These are phyloP conservation scores for Columbina picui DNA, from an alignment of 2,113 vertebrate species.

Conservation along the genomic window DNA sequence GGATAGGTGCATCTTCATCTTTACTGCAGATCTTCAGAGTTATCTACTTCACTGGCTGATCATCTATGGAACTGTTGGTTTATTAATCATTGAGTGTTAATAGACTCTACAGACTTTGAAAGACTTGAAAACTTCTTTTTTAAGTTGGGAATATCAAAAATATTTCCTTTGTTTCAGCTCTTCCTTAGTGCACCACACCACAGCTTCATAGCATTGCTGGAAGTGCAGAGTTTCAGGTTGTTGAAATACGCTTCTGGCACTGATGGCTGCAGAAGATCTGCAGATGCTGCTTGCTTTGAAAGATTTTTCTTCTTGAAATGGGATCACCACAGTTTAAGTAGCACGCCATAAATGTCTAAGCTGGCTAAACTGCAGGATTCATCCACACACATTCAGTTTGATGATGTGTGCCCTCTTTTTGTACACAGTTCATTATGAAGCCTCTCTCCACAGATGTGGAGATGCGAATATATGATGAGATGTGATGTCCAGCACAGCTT, in stretches of 20 bases:
- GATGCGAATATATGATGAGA: background rate
- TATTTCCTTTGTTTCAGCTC: background rate
- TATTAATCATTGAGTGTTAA: background rate
- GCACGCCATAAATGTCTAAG: background rate
- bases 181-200: background rate
- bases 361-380: background rate
- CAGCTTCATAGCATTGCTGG: background rate
- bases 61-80: background rate
- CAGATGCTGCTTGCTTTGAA: background rate
- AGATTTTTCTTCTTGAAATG: background rate
- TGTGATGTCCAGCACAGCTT: background rate
- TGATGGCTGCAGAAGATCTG: background rate
- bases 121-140: background rate
- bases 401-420: background rate
- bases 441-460: background rate
- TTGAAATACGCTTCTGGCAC: background rate
- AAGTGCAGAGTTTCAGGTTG: background rate
- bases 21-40: background rate
- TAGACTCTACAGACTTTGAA: background rate
- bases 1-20: background rate
- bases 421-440: background rate
- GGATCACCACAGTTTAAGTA: background rate
- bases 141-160: background rate
- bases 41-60: background rate
- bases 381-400: background rate